Evolutionary conservation across 1,140 invertebrate species (phyloP), one percentile per base, ranked within the genome.

Genomic region (Euborellia annulipes): DNA sequence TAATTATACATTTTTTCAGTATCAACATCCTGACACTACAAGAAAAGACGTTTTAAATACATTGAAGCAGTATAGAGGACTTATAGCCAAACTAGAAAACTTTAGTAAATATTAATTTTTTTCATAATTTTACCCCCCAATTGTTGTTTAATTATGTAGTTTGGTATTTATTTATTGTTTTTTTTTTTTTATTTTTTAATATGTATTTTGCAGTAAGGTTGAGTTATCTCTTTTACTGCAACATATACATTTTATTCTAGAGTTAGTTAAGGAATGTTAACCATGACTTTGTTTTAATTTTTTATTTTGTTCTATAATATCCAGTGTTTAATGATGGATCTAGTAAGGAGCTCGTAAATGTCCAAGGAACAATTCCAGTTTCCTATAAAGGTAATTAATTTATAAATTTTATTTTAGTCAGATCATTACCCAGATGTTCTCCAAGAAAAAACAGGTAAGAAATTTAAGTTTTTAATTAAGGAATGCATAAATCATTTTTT

Each of bases 291-390:
- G 23, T 16, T 45, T 32, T 11, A 42, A 36, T 43, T 51, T 50
- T 44, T 48, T 47, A 38, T 60, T 62, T 27, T 27, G 4, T 27
- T 27, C 23, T 27, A 11, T 27, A 27, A 27, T 6, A 27, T 6
- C 58, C 69, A 87, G 88, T 86, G 20, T 94, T 94, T 61, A 90
- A 89, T 62, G 85, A 93, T 79, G 91, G 92, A 30, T 73, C 68
- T 13, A 65, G 69, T 44, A 86, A 83, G 63, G 79, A 91, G 46
- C 67, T 96, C 43, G 64, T 94, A 9, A 83, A 83, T 60, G 67
- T 97, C 13, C 73, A 79, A 59, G 93, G 93, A 41, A 97, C 92
- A 13, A 90, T 97, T 59, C 91, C 92, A 21, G 86, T 96, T 2
- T 68, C 67, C 27, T 96, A 86, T 60, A 91, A 86, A 80, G 85